Evolutionary conservation across 2,888 invertebrate genomes (phyloP), one percentile per base, ranked within the genome.

Genomic region (Lasioglossum marginatum): DNA sequence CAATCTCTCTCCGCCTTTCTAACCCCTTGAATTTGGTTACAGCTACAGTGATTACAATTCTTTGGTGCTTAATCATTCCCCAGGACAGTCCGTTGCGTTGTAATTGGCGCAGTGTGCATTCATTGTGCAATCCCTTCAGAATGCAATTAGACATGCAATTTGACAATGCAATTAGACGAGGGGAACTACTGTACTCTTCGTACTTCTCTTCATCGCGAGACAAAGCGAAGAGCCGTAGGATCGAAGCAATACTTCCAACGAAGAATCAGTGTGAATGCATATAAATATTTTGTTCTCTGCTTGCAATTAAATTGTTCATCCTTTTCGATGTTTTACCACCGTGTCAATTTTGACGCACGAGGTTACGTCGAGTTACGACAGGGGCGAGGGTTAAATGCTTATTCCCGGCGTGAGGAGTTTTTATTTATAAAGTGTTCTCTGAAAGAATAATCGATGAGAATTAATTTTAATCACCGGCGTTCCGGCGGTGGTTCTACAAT

Each of bases 391-490:
- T 52, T 52, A 52, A 52, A n/a, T n/a, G 52, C 10, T 52, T n/a
- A n/a, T 52, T 52, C 52, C 48, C 23, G 23, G 23, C 48, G 48
- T 14, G 14, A 60, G 27, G 27, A 60, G 14, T 63, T 14, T 63
- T 63, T 63, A 63, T 63, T 63, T 63, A 63, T 63, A 63, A 63
- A 14, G 63, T 31, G 63, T 4, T 31, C 63, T 14, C 63, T 63
- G 31, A 16, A 52, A 27, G 63, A 63, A 31, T 31, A 63, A 63
- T 63, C 63, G 63, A 63, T 63, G 31, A 63, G 16, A 63, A 63
- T 63, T 63, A 63, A 63, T 63, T 63, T 63, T 63, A 63, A 63
- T 63, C 63, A 6, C 16, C 27, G 31, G 63, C 6, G 63, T 31
- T 31, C 63, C 63, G 31, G 1, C 16, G 63, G 63, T 16, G 63